A percentile compares a stretch with the other conserved stretches of the same genome.
phyloP scores from a whole-genome alignment of 2,113 vertebrate species.

The Blennius ocellaris region DNA sequence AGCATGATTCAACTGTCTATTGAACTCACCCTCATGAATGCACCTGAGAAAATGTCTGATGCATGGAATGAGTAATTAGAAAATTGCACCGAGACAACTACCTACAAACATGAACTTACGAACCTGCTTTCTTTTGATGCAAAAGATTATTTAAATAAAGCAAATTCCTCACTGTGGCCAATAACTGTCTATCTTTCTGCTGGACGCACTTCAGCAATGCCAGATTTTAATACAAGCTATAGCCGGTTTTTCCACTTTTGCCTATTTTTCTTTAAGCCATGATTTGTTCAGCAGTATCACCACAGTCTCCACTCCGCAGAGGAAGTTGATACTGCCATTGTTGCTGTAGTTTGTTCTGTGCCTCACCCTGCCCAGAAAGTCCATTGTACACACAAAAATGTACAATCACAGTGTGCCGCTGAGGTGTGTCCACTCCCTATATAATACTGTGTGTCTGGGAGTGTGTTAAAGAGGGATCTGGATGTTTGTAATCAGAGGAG shows the following conservation, averaged over 20 bases:
- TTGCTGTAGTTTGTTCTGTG: slow-evolving; percentile 49
- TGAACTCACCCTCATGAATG: slow-evolving; percentile 12
- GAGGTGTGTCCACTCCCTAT: slow-evolving; percentile 70
- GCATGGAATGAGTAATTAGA: neutral
- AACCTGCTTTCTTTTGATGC: slow-evolving; percentile 28
- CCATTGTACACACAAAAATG: slow-evolving; percentile 69
- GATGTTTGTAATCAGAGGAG: slow-evolving; percentile 78
- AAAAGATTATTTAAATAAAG: neutral
- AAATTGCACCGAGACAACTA: neutral
- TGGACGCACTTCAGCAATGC: slow-evolving; percentile 22
- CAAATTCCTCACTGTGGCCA: slow-evolving; percentile 8
- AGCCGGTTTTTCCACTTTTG: slow-evolving; percentile 18
- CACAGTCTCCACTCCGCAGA: slow-evolving; percentile 37
- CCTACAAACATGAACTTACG: neutral
- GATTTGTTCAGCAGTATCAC: slow-evolving; percentile 10
- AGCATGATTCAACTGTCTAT: slow-evolving; percentile 60
- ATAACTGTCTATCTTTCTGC: slow-evolving; percentile 15
- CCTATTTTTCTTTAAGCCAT: slow-evolving; percentile 26
- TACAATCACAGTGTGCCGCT: slow-evolving; percentile 65
- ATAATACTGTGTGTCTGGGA: slow-evolving; percentile 59
- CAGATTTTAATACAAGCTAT: slow-evolving; percentile 45
- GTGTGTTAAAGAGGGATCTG: slow-evolving; percentile 59
- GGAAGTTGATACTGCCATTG: slow-evolving; percentile 58
- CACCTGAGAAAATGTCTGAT: slow-evolving; percentile 6
- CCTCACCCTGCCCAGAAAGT: slow-evolving; percentile 61